These are phyloP conservation scores for Neoitamus cyanurus DNA, from an alignment of 2,888 invertebrate genomes.

Conservation along the genomic window DNA sequence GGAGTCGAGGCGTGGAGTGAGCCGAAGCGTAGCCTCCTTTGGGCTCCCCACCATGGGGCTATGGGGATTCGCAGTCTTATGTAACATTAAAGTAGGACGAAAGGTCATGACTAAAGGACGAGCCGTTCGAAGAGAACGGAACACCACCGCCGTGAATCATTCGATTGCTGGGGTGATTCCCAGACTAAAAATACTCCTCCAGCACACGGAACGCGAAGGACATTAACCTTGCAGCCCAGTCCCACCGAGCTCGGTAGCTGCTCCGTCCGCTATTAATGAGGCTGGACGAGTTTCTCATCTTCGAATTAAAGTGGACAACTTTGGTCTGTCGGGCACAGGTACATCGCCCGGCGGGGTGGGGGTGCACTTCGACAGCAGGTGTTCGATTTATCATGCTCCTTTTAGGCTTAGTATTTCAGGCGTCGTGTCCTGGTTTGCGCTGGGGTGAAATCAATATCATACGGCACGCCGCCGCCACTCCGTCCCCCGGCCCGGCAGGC, in stretches of 20 bases:
- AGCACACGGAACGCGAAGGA: slow-evolving; percentile 1
- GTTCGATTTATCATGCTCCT: slow-evolving; percentile 30
- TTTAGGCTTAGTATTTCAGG: slow-evolving; percentile 18
- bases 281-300: background rate
- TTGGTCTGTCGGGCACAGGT: background rate
- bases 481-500: background rate
- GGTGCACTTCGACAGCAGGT: slow-evolving; percentile 17
- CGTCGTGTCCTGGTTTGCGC: slow-evolving; percentile 37
- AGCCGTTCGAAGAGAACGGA: background rate
- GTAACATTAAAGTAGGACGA: slow-evolving; percentile 39
- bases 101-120: slow-evolving; percentile 43
- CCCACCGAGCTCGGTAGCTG: background rate
- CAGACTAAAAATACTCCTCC: slow-evolving; percentile 28
- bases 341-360: background rate
- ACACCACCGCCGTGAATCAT: slow-evolving; percentile 23
- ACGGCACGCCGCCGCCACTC: slow-evolving; percentile 1
- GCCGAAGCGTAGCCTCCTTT: background rate
- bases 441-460: slow-evolving; percentile 39
- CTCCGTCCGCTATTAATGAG: background rate
- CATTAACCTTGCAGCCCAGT: slow-evolving; percentile 34
- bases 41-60: background rate
- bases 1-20: background rate
- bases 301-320: slow-evolving; percentile 21
- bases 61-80: background rate
- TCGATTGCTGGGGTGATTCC: background rate